A percentile compares a stretch with the other conserved stretches of the same genome.
phyloP scores from a whole-genome alignment of 2,113 vertebrate species.

The Thomomys bottae region DNA sequence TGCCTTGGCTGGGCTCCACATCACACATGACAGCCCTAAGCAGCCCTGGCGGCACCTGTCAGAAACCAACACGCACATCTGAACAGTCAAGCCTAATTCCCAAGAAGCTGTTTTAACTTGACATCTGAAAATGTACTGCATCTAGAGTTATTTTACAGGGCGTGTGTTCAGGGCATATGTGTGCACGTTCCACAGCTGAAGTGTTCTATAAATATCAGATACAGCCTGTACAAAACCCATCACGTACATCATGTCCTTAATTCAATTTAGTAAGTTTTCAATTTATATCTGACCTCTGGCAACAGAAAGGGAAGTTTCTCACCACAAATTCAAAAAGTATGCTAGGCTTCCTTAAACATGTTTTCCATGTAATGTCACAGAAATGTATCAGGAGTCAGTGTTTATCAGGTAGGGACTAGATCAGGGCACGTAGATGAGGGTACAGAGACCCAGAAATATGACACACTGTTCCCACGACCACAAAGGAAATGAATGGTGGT shows the following conservation, averaged over 20 bases:
- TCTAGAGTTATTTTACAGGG: slow-evolving; percentile 73
- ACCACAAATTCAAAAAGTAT: slow-evolving; percentile 43
- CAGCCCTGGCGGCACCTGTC: slow-evolving; percentile 87
- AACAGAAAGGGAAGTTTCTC: slow-evolving; percentile 61
- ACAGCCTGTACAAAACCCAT: slow-evolving; percentile 53
- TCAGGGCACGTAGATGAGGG: not conserved
- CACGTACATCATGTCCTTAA: slow-evolving; percentile 68
- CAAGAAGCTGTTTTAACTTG: slow-evolving; percentile 85
- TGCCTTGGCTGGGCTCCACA: slow-evolving; percentile 85
- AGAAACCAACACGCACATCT: slow-evolving; percentile 84
- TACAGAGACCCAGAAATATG: not conserved
- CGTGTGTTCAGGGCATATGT: slow-evolving; percentile 71
- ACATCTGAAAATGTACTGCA: slow-evolving; percentile 82
- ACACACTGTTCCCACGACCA: not conserved
- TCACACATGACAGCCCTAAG: slow-evolving; percentile 84
- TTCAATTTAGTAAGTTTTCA: slow-evolving; percentile 70
- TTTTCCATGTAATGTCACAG: slow-evolving; percentile 48
- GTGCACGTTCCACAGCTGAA: slow-evolving; percentile 58
- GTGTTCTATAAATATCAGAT: slow-evolving; percentile 78
- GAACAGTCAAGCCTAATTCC: slow-evolving; percentile 85
- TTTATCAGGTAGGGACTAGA: not conserved
- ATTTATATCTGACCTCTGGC: slow-evolving; percentile 69
- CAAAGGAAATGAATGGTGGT: not conserved
- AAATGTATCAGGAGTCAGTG: not conserved
- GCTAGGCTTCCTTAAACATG: slow-evolving; percentile 23